Evolutionary conservation across 2,797 vertebrate genomes (phyloP).

Genomic region (Pantherophis alleghaniensis): DNA sequence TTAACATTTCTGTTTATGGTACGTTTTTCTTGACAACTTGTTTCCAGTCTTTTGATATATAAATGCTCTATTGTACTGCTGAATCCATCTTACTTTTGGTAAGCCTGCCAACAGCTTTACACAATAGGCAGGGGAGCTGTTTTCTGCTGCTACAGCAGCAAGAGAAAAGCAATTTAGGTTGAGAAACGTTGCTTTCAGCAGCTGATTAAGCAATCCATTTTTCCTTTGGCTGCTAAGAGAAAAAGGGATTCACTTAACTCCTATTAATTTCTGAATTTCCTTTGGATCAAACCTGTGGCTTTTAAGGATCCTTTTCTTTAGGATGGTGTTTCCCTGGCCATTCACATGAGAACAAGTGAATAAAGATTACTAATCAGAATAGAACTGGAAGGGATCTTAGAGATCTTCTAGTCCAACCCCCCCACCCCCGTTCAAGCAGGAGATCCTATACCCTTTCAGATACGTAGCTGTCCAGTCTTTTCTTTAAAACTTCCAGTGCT

Average conservation of each 20-base stretch:
- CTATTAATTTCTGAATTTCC: not conserved
- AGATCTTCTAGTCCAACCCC: not conserved
- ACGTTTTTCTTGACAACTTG: constrained; percentile 72
- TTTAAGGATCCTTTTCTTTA: not conserved
- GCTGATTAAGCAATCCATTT: constrained; percentile 15
- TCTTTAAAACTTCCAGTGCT: not conserved
- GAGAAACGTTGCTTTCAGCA: not conserved
- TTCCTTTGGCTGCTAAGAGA: not conserved
- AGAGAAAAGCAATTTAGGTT: not conserved
- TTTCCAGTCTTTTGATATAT: constrained; percentile 64
- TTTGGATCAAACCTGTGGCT: not conserved
- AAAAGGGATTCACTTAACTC: not conserved
- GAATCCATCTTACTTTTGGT: constrained; percentile 27
- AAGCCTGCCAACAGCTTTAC: constrained; percentile 24
- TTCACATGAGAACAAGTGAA: not conserved
- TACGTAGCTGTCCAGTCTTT: too few species aligned
- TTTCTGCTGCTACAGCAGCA: constrained; percentile 22
- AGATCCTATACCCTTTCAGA: not conserved
- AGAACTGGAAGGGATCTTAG: not conserved
- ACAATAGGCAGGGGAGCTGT: constrained; percentile 54
- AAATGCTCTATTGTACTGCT: constrained; percentile 72
- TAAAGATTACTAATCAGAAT: not conserved
- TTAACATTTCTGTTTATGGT: constrained; percentile 74
- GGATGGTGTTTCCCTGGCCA: not conserved
- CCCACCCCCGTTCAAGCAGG: not conserved